phyloP scores from a whole-genome alignment of 1,140 invertebrate species.

The Drosophila malerkotliana region DNA sequence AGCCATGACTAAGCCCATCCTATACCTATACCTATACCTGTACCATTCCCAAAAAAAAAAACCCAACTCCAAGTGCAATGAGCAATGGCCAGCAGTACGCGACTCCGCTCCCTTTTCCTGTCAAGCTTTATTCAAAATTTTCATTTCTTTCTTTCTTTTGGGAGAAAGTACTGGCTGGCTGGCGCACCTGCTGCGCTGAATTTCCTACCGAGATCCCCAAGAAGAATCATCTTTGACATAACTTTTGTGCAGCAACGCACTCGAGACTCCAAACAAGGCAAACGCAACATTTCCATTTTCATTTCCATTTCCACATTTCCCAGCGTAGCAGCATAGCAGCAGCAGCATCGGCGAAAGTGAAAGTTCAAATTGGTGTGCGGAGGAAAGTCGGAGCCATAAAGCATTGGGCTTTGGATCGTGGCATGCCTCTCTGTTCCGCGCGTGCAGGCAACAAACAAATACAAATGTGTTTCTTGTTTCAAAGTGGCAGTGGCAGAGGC shows the following conservation, averaged over 20 bases:
- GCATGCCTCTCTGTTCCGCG: slow-evolving; percentile 58
- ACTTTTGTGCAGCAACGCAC: slow-evolving; percentile 18
- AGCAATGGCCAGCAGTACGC: too few relatives aligned
- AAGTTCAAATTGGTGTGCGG: slow-evolving; percentile 70
- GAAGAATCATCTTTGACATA: slow-evolving; percentile 50
- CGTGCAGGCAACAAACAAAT: slow-evolving; percentile 62
- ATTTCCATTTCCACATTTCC: slow-evolving; percentile 48
- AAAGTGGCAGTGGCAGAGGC: background rate
- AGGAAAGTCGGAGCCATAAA: slow-evolving; percentile 46
- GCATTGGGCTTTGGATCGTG: slow-evolving; percentile 20
- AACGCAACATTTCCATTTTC: slow-evolving; percentile 54
- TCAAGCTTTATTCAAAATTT: background rate
- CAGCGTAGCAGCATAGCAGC: slow-evolving; percentile 5
- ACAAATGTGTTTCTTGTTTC: slow-evolving; percentile 57
- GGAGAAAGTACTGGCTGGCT: slow-evolving; percentile 36
- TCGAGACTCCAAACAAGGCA: slow-evolving; percentile 37
- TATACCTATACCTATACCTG: background rate
- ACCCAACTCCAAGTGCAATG: background rate
- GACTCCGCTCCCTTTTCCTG: slow-evolving; percentile 54
- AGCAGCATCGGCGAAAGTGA: slow-evolving; percentile 44
- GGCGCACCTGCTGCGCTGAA: slow-evolving; percentile 41
- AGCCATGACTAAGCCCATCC: slow-evolving; percentile 31
- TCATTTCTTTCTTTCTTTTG: background rate
- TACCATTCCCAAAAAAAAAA: slow-evolving; percentile 16
- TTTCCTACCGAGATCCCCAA: slow-evolving; percentile 9